Evolutionary conservation across 2,797 vertebrate genomes (phyloP), one percentile per base, ranked within the genome.

Genomic region (Danio tinwini): DNA sequence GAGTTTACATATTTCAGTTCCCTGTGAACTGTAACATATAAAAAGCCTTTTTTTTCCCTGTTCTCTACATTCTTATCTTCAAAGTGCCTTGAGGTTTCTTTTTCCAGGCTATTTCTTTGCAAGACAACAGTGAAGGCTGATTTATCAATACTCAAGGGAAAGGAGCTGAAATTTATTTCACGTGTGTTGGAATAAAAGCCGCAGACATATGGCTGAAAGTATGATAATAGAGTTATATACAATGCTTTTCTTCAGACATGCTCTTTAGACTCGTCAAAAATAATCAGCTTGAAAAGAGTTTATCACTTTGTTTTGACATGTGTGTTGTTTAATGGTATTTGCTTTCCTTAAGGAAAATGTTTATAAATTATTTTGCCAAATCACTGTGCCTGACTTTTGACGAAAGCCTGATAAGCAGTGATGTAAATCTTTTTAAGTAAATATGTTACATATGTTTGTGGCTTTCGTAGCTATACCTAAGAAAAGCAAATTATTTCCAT

Each of bases 101-200:
- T 68, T 17, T 9, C 63, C n/a, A 11, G 58, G 12, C 29, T 0
- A 40, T 6, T 39, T 68, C 47, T 59, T n/a, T 49, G 42, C 19
- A 14, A 76, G 16, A 56, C 17, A n/a, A 56, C 49, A 17, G 44
- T 19, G 11, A 13, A 29, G 61, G 74, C 49, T 76, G 74, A 76
- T 65, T 76, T 76, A 76, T 29, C 3, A 39, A 76, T 37, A n/a
- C 50, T 45, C 62, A 14, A 7, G 74, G 73, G 61, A 21, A 65
- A 53, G 17, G 74, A 64, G 74, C 59, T 76, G 47, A 76, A 65
- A 76, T 76, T 12, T 55, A 65, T 65, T 53, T 76, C n/a, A 29
- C 55, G 49, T 75, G 59, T 64, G 62, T 29, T 64, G 74, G 39
- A 65, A 65, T 14, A 49, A 49, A 67, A 67, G 13, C 39, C 12